Base-by-base conservation (phyloP, 2,888 invertebrate genomes). In the Augochlorella aurata region DNA sequence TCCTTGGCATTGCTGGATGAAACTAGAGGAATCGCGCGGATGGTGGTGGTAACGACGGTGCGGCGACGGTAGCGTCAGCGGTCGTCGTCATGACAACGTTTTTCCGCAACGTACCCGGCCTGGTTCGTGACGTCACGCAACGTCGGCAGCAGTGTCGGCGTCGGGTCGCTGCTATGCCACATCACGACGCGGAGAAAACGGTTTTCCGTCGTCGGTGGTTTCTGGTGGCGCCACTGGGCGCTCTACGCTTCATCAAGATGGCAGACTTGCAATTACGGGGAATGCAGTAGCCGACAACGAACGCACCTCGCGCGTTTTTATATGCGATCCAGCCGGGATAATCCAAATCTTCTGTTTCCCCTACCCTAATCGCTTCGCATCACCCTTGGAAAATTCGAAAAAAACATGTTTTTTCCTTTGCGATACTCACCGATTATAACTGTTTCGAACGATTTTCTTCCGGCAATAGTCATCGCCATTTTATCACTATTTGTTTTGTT, bases 91-190 rank as follows among this genome's bases (percentile, higher is more conserved):
- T 92, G 92, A 89, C 92, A 89, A 92, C 92, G 90, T 92, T 92
- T 92, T 92, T 91, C 92, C 92, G 92, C 92, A 92, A 92, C 91
- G 92, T 92, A 89, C 91, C 90, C 91, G 91, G 92, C 91, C 92
- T 91, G 90, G 91, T 90, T 92, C 87, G 89, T 92, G 92, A 92
- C 92, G 92, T 92, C 91, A 92, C 89, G 86, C 90, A 82, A 89
- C 87, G 89, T 87, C 89, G 88, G 89, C 87, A 87, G 84, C 88
- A 89, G 83, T 86, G 85, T 84, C 81, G 83, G 83, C 74, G 86
- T 76, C 77, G 85, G 79, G 78, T 72, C 80, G 79, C 79, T 74
- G 73, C 76, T 77, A 79, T 84, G 83, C 73, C 84, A 76, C 75
- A 75, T 70, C 70, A 65, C 72, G 74, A 74, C 72, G 80, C 76